These are phyloP conservation scores for Petrocephalus schoutedeni DNA, from an alignment of 2,797 vertebrate species.

Conservation along the genomic window DNA sequence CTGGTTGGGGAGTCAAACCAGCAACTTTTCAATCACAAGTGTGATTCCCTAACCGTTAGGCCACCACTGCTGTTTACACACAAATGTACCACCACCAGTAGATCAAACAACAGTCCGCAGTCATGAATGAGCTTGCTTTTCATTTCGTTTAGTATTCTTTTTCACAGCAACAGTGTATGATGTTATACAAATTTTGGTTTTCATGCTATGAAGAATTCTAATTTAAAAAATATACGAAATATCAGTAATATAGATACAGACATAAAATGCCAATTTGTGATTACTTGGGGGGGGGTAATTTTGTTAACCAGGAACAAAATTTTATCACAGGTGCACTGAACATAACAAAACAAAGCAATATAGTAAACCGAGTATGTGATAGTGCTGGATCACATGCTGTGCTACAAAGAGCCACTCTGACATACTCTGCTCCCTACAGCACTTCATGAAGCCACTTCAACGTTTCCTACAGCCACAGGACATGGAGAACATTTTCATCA, in stretches of 20 bases:
- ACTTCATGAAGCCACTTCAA: slow-evolving; percentile 83
- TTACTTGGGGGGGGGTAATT: background rate
- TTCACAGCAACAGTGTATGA: background rate
- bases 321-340: background rate
- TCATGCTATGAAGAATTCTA: background rate
- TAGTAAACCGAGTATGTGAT: background rate
- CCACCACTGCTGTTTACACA: background rate
- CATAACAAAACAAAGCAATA: background rate
- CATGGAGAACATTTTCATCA: slow-evolving; percentile 84
- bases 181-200: background rate
- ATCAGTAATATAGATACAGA: background rate
- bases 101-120: background rate
- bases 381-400: background rate
- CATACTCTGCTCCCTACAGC: slow-evolving; percentile 49
- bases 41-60: no score
- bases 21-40: no score
- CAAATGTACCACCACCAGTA: background rate
- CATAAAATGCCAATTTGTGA: background rate
- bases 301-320: background rate
- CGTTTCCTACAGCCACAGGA: slow-evolving; percentile 69
- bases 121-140: background rate
- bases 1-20: no score
- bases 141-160: background rate
- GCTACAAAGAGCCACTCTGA: background rate
- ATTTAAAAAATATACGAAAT: background rate